These are phyloP conservation scores for Eupristina koningsbergeri DNA, from an alignment of 1,140 invertebrate species.

Conservation along the genomic window DNA sequence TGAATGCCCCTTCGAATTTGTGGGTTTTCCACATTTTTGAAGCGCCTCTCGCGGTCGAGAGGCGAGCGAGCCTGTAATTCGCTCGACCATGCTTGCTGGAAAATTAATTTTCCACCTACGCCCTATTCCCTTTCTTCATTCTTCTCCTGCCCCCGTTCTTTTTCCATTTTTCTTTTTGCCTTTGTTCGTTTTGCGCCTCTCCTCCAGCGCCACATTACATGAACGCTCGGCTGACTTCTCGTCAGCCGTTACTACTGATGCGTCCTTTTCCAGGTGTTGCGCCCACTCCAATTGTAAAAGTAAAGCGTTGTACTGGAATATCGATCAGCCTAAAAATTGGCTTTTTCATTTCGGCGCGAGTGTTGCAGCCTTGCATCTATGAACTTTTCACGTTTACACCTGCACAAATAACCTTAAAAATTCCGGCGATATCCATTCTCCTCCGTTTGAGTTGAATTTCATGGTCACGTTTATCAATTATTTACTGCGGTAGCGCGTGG, in stretches of 20 bases:
- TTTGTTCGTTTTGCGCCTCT: constrained; percentile 37
- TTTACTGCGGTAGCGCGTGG: too few relatives aligned
- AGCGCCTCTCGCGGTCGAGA: constrained; percentile 51
- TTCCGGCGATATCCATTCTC: neutral
- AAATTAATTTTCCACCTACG: constrained; percentile 50
- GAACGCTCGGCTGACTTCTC: constrained; percentile 37
- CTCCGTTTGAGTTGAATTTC: neutral
- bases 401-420: neutral
- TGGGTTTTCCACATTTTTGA: constrained; percentile 52
- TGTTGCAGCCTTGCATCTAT: neutral
- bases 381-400: neutral
- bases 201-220: neutral
- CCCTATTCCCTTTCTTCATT: constrained; percentile 48
- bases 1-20: constrained; percentile 41
- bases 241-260: constrained; percentile 30
- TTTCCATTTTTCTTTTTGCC: neutral
- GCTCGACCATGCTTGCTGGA: constrained; percentile 50
- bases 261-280: constrained; percentile 19
- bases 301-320: constrained; percentile 19
- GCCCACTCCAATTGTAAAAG: neutral
- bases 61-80: constrained; percentile 55
- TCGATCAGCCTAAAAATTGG: neutral
- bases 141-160: too few relatives aligned
- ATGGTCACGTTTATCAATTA: neutral
- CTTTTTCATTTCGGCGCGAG: neutral